Evolutionary conservation across 2,797 vertebrate genomes (phyloP), one percentile per base, ranked within the genome.

Genomic region (Tarsius wallacei): DNA sequence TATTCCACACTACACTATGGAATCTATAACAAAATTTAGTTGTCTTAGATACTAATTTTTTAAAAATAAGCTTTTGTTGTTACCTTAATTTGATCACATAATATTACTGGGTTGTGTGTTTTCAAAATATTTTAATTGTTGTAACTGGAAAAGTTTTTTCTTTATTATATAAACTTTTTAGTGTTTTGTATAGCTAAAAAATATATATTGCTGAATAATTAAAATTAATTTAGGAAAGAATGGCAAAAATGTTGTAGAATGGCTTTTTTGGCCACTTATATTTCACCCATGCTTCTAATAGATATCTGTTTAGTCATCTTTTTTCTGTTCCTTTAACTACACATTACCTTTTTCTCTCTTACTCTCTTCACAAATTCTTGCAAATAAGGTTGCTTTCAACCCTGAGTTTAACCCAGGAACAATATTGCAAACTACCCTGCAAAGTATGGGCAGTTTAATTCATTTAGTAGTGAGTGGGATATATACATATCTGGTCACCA

Each of bases 81-180:
- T 93, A 66, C 47, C 33, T 70, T 88, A 86, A 31, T 94, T 91
- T 93, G 22, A 63, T 87, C 33, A 68, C 28, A 53, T 53, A 78
- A 16, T 61, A 53, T 83, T 83, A 19, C 9, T 90, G 33, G 31
- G 10, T 53, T 89, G 80, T 76, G 5, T 47, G 77, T 97, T 97
- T 97, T 53, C 15, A 87, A 93, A 74, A 63, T 91, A 64, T 78
- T 81, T 97, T 26, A 51, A 0, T 96, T 55, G 33, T 81, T 93
- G 4, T 78, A 91, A 53, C 14, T 87, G 53, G 88, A 84, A 95
- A 36, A 59, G 87, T 51, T 47, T 64, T 33, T 42, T 82, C 21
- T 82, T 87, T 86, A 24, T 80, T 95, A 31, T 4, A 92, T 9
- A n/a, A 42, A 42, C 42, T 42, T 95, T n/a, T 89, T 77, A 96